Evolutionary conservation across 2,113 vertebrate species (phyloP).

Genomic region (Dendropsophus ebraccatus): DNA sequence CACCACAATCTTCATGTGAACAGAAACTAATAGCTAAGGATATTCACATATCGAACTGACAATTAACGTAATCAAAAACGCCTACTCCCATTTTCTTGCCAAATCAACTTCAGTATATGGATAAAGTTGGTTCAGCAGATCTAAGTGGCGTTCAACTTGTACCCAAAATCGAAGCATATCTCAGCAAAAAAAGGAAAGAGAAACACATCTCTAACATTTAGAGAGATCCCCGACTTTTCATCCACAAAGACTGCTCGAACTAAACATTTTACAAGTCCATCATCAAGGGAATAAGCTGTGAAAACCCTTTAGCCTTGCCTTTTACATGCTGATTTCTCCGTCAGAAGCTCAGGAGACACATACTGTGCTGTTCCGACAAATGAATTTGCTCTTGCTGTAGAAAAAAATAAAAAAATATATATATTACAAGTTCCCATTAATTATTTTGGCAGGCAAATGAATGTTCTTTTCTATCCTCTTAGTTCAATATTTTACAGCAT

Average conservation of each 20-base stretch:
- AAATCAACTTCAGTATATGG: too few relatives aligned
- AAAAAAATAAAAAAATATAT: conserved; percentile 55
- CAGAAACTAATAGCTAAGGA: too few relatives aligned
- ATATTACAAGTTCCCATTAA: background rate
- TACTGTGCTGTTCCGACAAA: conserved; percentile 98
- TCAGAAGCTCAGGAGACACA: conserved; percentile 96
- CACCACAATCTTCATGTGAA: too few relatives aligned
- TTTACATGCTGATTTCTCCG: conserved; percentile 98
- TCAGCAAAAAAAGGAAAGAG: too few relatives aligned
- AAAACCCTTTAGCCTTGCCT: conserved; percentile 74
- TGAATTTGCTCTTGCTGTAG: conserved; percentile 92
- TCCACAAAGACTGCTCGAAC: background rate
- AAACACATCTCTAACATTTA: too few relatives aligned
- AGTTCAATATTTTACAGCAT: background rate
- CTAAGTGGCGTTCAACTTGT: too few relatives aligned
- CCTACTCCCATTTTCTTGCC: too few relatives aligned
- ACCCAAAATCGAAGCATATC: background rate
- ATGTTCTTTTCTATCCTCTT: background rate
- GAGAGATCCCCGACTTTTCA: background rate
- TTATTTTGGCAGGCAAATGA: background rate
- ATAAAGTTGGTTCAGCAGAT: too few relatives aligned
- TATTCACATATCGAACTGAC: too few relatives aligned
- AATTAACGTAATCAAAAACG: too few relatives aligned
- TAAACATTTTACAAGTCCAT: background rate
- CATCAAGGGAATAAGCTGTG: background rate